phyloP scores from a whole-genome alignment of 2,888 invertebrate species.

The Smittia sp. region DNA sequence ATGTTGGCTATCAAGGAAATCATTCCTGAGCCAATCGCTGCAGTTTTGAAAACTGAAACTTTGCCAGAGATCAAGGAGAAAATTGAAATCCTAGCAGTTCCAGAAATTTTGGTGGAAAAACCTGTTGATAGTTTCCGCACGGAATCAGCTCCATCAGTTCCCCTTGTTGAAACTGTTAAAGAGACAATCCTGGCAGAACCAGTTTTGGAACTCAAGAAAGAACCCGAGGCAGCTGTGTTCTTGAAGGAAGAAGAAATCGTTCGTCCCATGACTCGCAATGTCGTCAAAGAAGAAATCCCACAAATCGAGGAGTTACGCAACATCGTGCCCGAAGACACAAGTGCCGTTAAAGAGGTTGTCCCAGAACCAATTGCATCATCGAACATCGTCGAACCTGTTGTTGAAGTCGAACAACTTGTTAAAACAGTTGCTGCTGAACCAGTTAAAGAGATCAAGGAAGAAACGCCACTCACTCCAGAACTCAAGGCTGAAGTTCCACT shows the following conservation, averaged over 20 bases:
- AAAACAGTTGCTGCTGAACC: neutral
- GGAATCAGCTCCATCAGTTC: conserved; percentile 4
- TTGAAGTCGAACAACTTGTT: neutral
- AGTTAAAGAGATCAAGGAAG: conserved; percentile 16
- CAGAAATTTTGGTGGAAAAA: conserved; percentile 7
- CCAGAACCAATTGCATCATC: neutral
- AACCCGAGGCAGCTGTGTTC: conserved; percentile 16
- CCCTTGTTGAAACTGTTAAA: neutral
- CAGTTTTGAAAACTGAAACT: neutral
- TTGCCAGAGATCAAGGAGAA: conserved; percentile 19
- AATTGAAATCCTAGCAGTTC: neutral
- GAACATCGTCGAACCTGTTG: neutral
- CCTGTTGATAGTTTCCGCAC: conserved; percentile 24
- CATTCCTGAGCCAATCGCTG: neutral
- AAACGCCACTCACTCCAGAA: neutral
- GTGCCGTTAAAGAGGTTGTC: conserved; percentile 11
- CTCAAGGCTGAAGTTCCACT: neutral
- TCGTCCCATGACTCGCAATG: conserved; percentile 28
- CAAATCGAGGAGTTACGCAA: conserved; percentile 28
- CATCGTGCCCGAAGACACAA: neutral
- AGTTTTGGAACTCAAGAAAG: neutral
- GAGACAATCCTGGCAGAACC: neutral
- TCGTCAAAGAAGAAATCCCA: conserved; percentile 37
- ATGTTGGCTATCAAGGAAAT: conserved; percentile 9
- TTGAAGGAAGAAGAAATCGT: conserved; percentile 15